Percentiles rank a stretch among this genome's conserved stretches.
These are phyloP conservation scores for Drosophila atripex DNA, from an alignment of 2,888 invertebrate genomes.

Conservation along the genomic window DNA sequence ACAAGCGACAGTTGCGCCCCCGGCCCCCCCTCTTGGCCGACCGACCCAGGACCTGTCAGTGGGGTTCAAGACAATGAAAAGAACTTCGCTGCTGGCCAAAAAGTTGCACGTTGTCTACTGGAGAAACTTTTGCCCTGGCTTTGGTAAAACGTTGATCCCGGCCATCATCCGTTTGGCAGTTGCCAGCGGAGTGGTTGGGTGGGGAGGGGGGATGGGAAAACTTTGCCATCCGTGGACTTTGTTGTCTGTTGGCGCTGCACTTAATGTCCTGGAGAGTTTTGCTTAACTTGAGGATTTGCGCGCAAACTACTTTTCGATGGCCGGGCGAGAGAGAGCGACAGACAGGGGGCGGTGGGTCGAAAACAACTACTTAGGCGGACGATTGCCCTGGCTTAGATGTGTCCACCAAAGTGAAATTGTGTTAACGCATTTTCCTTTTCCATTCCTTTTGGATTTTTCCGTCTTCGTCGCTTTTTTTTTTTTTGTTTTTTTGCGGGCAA, in stretches of 20 bases:
- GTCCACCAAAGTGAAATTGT: slow-evolving; percentile 63
- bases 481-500: slow-evolving; percentile 52
- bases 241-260: slow-evolving; percentile 70
- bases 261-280: slow-evolving; percentile 62
- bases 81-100: slow-evolving; percentile 71
- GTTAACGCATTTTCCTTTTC: slow-evolving; percentile 67
- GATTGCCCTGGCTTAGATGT: slow-evolving; percentile 80
- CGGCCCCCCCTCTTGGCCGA: too few species aligned
- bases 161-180: slow-evolving; percentile 74
- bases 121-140: slow-evolving; percentile 65
- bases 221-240: slow-evolving; percentile 46
- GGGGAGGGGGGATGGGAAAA: slow-evolving; percentile 6
- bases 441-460: slow-evolving; percentile 16
- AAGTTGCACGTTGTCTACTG: slow-evolving; percentile 65
- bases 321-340: slow-evolving; percentile 27
- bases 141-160: slow-evolving; percentile 81
- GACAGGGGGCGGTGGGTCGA: slow-evolving; percentile 26
- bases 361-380: slow-evolving; percentile 81
- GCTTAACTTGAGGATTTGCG: slow-evolving; percentile 80
- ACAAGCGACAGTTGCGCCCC: slow-evolving; percentile 66
- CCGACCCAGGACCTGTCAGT: slow-evolving; percentile 51
- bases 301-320: slow-evolving; percentile 79
- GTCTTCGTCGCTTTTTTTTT: slow-evolving; percentile 11
- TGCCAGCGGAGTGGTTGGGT: slow-evolving; percentile 39
- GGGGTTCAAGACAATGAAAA: slow-evolving; percentile 73